Conservation (phyloP, 2,888 invertebrate species). For the Tetanocera ferruginea region DNA sequence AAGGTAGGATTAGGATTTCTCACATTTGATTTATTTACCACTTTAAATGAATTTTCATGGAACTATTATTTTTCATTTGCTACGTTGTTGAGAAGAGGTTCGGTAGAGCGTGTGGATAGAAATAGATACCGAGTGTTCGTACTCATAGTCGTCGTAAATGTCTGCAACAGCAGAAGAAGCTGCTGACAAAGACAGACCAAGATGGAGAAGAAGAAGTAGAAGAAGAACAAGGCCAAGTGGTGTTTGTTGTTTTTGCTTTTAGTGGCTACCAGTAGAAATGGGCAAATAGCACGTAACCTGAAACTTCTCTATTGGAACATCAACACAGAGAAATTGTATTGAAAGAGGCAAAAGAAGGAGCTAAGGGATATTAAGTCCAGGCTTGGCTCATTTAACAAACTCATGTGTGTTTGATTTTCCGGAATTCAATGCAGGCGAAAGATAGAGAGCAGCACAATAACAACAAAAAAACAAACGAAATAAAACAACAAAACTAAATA, state of each 20-base stretch:
- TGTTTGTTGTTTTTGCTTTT: too few species aligned
- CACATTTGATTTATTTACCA: constrained; percentile 28
- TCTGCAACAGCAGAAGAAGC: background rate
- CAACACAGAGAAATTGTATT: background rate
- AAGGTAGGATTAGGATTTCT: background rate
- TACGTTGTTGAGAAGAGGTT: background rate
- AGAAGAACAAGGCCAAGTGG: too few species aligned
- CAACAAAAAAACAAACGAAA: background rate
- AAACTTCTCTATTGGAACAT: background rate
- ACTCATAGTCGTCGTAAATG: background rate
- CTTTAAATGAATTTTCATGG: constrained; percentile 22
- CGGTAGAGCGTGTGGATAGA: background rate
- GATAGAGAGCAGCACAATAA: background rate
- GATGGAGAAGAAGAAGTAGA: too few species aligned
- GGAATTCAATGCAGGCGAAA: constrained; percentile 1
- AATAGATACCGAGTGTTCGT: background rate
- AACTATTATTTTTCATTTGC: constrained; percentile 26
- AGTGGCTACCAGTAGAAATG: background rate
- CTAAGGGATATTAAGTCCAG: background rate
- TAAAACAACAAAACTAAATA: background rate
- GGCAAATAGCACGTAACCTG: constrained; percentile 8
- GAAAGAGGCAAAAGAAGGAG: background rate
- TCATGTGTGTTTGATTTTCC: background rate
- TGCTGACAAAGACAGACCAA: background rate
- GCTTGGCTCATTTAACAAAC: background rate